Conservation (phyloP, 2,888 invertebrate genomes). For the Drosophila limbata region DNA sequence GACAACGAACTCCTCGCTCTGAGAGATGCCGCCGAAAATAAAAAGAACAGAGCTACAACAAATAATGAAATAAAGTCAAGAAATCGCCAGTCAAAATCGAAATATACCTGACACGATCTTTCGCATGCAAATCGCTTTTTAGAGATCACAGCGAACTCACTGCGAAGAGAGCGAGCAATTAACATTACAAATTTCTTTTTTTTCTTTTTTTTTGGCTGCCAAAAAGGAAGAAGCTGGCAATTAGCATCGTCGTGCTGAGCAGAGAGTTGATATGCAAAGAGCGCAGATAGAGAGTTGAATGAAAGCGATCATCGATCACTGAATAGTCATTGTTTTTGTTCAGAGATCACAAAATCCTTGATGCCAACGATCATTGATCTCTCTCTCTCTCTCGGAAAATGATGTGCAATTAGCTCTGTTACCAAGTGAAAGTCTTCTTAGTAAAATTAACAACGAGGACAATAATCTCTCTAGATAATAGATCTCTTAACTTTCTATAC, state of each 20-base stretch:
- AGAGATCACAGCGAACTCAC: conserved; percentile 32
- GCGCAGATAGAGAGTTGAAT: conserved; percentile 67
- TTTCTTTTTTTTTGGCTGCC: conserved; percentile 14
- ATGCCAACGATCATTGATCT: conserved; percentile 77
- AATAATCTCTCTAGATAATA: too few species aligned
- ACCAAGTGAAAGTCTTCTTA: conserved; percentile 22
- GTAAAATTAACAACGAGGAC: background rate
- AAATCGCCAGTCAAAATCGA: conserved; percentile 61
- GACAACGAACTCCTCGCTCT: conserved; percentile 66
- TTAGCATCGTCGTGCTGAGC: conserved; percentile 67
- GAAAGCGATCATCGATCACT: conserved; percentile 53
- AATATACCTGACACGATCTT: conserved; percentile 79
- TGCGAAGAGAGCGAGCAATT: conserved; percentile 53
- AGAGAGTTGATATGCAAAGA: conserved; percentile 54
- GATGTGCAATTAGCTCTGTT: conserved; percentile 28
- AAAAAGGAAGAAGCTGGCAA: conserved; percentile 66
- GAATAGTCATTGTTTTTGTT: conserved; percentile 25
- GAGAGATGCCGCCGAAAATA: conserved; percentile 53
- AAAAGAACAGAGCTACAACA: conserved; percentile 16
- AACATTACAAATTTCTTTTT: conserved; percentile 73
- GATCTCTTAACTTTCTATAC: background rate
- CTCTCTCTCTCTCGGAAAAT: conserved; percentile 2
- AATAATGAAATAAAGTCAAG: conserved; percentile 28
- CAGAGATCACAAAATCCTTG: conserved; percentile 72
- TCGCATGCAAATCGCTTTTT: conserved; percentile 63